phyloP scores from a whole-genome alignment of 2,797 vertebrate genomes.

The Kryptolebias ocellatus region DNA sequence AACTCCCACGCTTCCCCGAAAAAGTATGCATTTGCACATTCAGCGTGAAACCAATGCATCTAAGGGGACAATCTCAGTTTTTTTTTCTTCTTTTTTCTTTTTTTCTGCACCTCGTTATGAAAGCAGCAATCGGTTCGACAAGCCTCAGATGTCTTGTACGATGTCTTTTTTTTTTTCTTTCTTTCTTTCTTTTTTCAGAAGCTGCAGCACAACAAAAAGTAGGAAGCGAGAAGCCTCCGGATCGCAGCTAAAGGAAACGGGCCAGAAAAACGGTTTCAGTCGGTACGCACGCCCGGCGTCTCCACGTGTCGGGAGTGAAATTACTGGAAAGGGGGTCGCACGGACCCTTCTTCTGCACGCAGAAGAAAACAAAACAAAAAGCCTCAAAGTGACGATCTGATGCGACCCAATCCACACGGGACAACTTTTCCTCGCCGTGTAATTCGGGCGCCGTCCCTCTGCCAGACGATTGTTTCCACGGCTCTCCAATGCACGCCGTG shows the following conservation, averaged over 20 bases:
- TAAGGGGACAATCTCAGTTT: slow-evolving; percentile 50
- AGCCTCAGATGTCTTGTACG: slow-evolving; percentile 24
- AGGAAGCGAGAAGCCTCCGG: slow-evolving; percentile 11
- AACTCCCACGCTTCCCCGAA: slow-evolving; percentile 71
- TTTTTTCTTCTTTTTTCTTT: slow-evolving; percentile 14
- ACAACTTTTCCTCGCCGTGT: no score
- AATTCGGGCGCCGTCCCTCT: slow-evolving; percentile 13
- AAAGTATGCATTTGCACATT: slow-evolving; percentile 64
- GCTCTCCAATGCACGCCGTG: slow-evolving; percentile 21
- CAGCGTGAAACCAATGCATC: slow-evolving; percentile 64
- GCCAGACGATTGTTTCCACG: slow-evolving; percentile 2
- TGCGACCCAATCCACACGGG: not conserved
- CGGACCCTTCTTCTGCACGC: no score
- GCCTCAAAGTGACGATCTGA: not conserved
- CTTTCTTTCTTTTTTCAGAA: slow-evolving; percentile 26
- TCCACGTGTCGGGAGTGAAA: not conserved
- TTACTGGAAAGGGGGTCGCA: slow-evolving; percentile 2
- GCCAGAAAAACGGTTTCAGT: slow-evolving; percentile 26
- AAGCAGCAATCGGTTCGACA: slow-evolving; percentile 44
- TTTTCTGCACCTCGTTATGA: slow-evolving; percentile 35
- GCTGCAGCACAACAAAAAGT: slow-evolving; percentile 4
- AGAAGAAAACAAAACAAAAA: no score
- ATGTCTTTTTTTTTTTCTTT: not conserved
- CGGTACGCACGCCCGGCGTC: no score
- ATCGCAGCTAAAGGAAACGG: slow-evolving; percentile 3